These are phyloP conservation scores for Leucophenga montana DNA, from an alignment of 2,888 invertebrate species.

Conservation along the genomic window DNA sequence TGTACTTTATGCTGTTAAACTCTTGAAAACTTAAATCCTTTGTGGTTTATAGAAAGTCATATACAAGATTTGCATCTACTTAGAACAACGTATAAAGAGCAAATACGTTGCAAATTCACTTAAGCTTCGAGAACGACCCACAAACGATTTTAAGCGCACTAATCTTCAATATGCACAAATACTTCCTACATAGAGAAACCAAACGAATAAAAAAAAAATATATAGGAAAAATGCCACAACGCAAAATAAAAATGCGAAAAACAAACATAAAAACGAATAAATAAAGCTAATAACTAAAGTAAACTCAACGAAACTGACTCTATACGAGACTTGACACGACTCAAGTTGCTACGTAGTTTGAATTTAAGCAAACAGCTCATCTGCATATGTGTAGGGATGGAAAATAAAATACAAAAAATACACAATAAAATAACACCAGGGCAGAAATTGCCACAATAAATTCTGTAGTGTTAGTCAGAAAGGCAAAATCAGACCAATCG, in stretches of 20 bases:
- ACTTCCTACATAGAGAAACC: not conserved
- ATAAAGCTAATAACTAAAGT: slow-evolving; percentile 68
- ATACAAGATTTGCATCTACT: no score
- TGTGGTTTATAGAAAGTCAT: not conserved
- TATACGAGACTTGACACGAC: slow-evolving; percentile 40
- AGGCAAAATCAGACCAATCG: slow-evolving; percentile 3
- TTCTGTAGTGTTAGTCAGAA: slow-evolving; percentile 37
- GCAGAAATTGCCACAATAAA: slow-evolving; percentile 67
- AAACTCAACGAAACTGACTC: slow-evolving; percentile 50
- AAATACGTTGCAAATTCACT: not conserved
- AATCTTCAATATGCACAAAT: slow-evolving; percentile 1
- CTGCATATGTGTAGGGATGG: slow-evolving; percentile 58
- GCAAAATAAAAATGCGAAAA: not conserved
- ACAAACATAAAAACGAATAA: slow-evolving; percentile 52
- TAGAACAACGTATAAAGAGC: not conserved
- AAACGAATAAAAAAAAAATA: not conserved
- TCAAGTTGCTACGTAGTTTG: not conserved
- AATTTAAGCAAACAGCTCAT: slow-evolving; percentile 44
- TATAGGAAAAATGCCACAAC: slow-evolving; percentile 24
- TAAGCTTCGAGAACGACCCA: not conserved
- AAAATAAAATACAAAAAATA: not conserved
- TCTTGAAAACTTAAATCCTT: no score
- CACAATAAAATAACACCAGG: not conserved
- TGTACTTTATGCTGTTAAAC: not conserved
- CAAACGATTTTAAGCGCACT: slow-evolving; percentile 10